phyloP scores from a whole-genome alignment of 2,888 invertebrate genomes.

The Zygothrica quintamaculata region DNA sequence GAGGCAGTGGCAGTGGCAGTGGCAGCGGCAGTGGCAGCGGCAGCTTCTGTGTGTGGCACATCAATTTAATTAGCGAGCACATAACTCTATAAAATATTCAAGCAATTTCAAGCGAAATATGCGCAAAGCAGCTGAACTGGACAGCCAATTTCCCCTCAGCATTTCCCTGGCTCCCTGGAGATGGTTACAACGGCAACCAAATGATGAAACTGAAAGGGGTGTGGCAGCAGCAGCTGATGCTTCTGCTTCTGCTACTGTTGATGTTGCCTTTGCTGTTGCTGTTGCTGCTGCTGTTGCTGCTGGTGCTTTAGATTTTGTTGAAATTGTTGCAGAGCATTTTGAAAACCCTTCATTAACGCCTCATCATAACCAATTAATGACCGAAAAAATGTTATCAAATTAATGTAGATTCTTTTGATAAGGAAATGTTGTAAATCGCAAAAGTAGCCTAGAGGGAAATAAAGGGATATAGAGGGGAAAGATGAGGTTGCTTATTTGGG shows the following conservation, averaged over 20 bases:
- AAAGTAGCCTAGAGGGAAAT: background rate
- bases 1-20: too few relatives aligned
- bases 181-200: too few relatives aligned
- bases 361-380: slow-evolving; percentile 60
- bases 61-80: slow-evolving; percentile 79
- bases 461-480: background rate
- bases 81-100: slow-evolving; percentile 79
- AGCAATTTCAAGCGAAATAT: slow-evolving; percentile 72
- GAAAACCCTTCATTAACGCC: slow-evolving; percentile 62
- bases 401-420: background rate
- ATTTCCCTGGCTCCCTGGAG: too few relatives aligned
- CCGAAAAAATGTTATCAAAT: slow-evolving; percentile 20
- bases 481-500: background rate
- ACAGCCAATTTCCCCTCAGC: slow-evolving; percentile 45
- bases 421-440: slow-evolving; percentile 1
- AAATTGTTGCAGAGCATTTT: slow-evolving; percentile 24
- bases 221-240: slow-evolving; percentile 1
- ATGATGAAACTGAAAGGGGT: background rate
- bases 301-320: slow-evolving; percentile 8
- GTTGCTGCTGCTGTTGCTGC: too few relatives aligned
- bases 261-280: too few relatives aligned
- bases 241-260: slow-evolving; percentile 14
- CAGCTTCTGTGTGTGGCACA: slow-evolving; percentile 64
- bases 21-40: slow-evolving; percentile 50
- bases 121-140: slow-evolving; percentile 52